Evolutionary conservation across 2,888 invertebrate species (phyloP), one percentile per base, ranked within the genome.

Genomic region (Aleiodes leptofemur): DNA sequence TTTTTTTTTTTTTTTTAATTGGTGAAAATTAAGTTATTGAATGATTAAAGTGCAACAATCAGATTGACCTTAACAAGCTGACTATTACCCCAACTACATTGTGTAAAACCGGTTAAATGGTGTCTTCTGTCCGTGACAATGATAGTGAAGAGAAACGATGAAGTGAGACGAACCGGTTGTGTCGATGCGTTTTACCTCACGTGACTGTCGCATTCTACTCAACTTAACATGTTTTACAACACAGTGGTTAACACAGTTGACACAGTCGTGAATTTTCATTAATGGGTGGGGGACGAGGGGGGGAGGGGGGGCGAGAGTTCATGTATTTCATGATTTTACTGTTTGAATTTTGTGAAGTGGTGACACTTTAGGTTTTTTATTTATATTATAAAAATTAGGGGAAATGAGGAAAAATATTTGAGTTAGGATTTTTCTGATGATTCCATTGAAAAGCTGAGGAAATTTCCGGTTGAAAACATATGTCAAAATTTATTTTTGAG

Each of bases 111-210:
- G 56, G 56, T 29, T 56, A 16, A 56, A 29, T 23, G 48, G 16
- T 23, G 64, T 48, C 48, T 16, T 16, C 23, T 23, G 43, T 23
- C 48, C 64, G 64, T 48, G 64, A 64, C 64, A 64, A 48, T 64
- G 48, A 64, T 23, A 38, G 23, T 48, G 34, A 5, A 31, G 34
- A 34, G 57, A 57, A 31, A 57, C 61, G 14, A 61, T 38, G 38
- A 38, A 38, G 38, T 38, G 43, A 43, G 59, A 59, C 64, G 14
- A 64, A 64, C 64, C 64, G 64, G 64, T 64, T 64, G 64, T 64
- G 64, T 48, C 48, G 64, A 59, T 59, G 29, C 14, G 34, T 38
- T 38, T 23, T 14, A 14, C 23, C n/a, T n/a, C 23, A 43, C 64
- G 16, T n/a, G 14, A 55, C 43, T 43, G 43, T 43, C 43, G 43